phyloP scores from a whole-genome alignment of 2,888 invertebrate species.

The Perizoma flavofasciatum region DNA sequence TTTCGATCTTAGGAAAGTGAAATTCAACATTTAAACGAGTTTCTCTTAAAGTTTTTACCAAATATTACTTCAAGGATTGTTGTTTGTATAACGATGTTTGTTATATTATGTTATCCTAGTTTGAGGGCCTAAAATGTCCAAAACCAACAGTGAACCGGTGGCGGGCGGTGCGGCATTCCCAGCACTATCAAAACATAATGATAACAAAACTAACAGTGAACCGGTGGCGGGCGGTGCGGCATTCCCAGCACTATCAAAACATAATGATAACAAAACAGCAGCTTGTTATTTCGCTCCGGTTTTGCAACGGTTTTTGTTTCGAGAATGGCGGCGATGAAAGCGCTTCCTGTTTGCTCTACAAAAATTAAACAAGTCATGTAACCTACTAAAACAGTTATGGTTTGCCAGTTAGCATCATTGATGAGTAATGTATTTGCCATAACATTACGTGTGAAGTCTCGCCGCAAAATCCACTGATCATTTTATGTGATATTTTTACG shows the following conservation, averaged over 20 bases:
- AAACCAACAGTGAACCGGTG: background rate
- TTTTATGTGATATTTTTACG: too few relatives aligned
- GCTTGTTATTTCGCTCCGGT: slow-evolving; percentile 17
- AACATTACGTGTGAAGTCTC: too few relatives aligned
- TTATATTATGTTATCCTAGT: slow-evolving; percentile 6
- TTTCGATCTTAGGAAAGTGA: background rate
- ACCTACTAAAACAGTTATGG: too few relatives aligned
- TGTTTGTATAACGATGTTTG: too few relatives aligned
- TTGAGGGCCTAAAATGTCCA: background rate
- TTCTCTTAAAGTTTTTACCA: too few relatives aligned
- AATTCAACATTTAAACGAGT: too few relatives aligned
- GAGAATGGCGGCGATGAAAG: slow-evolving; percentile 41
- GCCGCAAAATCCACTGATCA: too few relatives aligned
- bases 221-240: background rate
- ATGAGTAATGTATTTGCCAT: too few relatives aligned
- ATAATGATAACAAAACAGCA: slow-evolving; percentile 6
- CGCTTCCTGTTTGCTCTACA: slow-evolving; percentile 42
- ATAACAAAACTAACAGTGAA: slow-evolving; percentile 1
- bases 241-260: background rate
- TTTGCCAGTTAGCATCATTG: too few relatives aligned
- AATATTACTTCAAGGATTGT: too few relatives aligned
- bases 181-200: slow-evolving; percentile 1
- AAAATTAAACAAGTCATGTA: slow-evolving; percentile 18
- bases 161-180: background rate
- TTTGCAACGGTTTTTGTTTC: slow-evolving; percentile 28